A percentile compares a stretch with the other conserved stretches of the same genome.
These are phyloP conservation scores for Proterorhinus semilunaris DNA, from an alignment of 2,113 vertebrate species.

Conservation along the genomic window DNA sequence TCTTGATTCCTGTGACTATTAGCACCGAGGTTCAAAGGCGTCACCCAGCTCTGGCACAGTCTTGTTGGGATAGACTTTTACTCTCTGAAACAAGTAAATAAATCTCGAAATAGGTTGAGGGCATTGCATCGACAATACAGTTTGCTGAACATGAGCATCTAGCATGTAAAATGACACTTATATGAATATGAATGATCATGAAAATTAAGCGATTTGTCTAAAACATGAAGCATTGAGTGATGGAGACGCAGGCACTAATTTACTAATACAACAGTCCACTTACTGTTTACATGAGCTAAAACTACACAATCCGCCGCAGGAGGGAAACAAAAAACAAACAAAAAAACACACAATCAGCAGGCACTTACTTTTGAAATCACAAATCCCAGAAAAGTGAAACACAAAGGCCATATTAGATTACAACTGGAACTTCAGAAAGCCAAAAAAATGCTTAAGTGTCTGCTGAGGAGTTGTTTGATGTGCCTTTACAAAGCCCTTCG, in stretches of 20 bases:
- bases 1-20: background rate
- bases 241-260: slow-evolving; percentile 26
- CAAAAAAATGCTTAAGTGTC: slow-evolving; percentile 2
- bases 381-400: slow-evolving; percentile 8
- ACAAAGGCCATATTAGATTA: slow-evolving; percentile 15
- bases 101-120: background rate
- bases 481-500: slow-evolving; percentile 44
- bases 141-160: background rate
- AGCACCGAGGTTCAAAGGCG: too few relatives aligned
- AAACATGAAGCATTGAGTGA: slow-evolving; percentile 18
- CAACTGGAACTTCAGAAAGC: slow-evolving; percentile 19
- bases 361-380: slow-evolving; percentile 27
- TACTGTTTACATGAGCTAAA: slow-evolving; percentile 78
- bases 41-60: background rate
- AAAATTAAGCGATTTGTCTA: slow-evolving; percentile 1
- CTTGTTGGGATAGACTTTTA: background rate
- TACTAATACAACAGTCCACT: slow-evolving; percentile 54
- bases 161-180: background rate
- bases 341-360: slow-evolving; percentile 56
- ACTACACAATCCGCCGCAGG: slow-evolving; percentile 72
- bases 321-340: slow-evolving; percentile 15
- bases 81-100: background rate
- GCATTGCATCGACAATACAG: background rate
- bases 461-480: slow-evolving; percentile 34
- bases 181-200: background rate